A percentile compares a stretch with the other conserved stretches of the same genome.
Conservation (phyloP, 1,140 invertebrate genomes). For the Rhyacophila brunnea region DNA sequence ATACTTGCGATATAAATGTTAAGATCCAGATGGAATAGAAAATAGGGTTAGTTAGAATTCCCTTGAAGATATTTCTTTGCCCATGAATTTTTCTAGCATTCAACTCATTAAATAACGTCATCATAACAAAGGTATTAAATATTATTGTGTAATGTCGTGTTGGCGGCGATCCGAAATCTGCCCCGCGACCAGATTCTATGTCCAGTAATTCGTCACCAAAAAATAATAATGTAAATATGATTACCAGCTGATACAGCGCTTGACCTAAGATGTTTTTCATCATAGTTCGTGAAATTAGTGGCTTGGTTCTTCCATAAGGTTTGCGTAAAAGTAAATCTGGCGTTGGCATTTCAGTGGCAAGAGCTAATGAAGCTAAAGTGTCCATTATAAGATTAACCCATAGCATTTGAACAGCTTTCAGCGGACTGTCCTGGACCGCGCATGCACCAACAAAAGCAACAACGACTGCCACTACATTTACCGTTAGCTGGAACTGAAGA, state of each 20-base stretch:
- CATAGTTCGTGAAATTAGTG: constrained; percentile 67
- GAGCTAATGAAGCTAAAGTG: constrained; percentile 67
- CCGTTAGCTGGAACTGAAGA: constrained; percentile 70
- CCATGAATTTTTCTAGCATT: constrained; percentile 72
- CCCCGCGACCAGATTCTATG: constrained; percentile 54
- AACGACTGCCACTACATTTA: constrained; percentile 67
- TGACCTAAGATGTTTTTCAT: constrained; percentile 69
- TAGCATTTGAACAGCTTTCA: constrained; percentile 69
- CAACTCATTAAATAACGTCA: constrained; percentile 73
- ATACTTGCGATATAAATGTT: constrained; percentile 60
- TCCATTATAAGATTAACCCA: constrained; percentile 79
- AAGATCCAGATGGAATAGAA: constrained; percentile 64
- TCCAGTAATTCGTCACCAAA: constrained; percentile 55
- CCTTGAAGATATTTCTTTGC: constrained; percentile 65
- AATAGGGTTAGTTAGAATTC: constrained; percentile 62
- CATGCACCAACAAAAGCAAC: constrained; percentile 67
- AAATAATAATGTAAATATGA: constrained; percentile 64
- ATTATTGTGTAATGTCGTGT: constrained; percentile 69
- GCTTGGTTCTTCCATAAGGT: constrained; percentile 67
- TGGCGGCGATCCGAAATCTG: constrained; percentile 49
- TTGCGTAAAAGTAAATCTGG: constrained; percentile 61
- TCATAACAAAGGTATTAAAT: constrained; percentile 73
- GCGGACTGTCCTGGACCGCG: constrained; percentile 54
- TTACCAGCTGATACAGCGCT: constrained; percentile 61
- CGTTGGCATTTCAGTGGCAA: constrained; percentile 68